A percentile compares a stretch with the other conserved stretches of the same genome.
Conservation (phyloP, 2,113 vertebrate genomes). For the Macquaria ambigua region DNA sequence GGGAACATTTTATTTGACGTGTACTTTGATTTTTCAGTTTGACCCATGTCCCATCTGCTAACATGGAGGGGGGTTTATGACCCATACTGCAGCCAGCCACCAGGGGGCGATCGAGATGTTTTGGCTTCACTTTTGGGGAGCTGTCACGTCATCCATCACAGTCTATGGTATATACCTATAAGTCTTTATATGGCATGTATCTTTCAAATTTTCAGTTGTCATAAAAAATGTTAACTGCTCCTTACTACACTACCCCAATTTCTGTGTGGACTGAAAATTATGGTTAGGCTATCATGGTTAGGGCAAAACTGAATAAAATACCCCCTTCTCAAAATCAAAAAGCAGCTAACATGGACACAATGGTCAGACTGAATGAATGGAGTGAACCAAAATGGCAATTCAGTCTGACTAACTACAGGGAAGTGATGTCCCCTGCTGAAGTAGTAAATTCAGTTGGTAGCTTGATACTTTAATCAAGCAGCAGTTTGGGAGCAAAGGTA, state of each 20-base stretch:
- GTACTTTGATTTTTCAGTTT: no score
- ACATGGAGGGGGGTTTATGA: no score
- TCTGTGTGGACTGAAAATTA: not conserved
- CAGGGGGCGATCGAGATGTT: no score
- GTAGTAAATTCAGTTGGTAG: not conserved
- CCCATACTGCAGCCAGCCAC: no score
- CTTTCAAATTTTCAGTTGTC: not conserved
- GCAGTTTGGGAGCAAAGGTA: slow-evolving; percentile 30
- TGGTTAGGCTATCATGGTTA: no score
- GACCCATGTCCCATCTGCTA: no score
- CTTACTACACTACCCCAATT: not conserved
- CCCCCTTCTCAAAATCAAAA: no score
- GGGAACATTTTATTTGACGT: no score
- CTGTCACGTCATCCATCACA: no score
- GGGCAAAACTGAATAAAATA: not conserved
- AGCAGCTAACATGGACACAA: not conserved
- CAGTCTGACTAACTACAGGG: not conserved
- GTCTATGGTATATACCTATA: not conserved
- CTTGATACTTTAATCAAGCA: slow-evolving; percentile 31
- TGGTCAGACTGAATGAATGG: not conserved
- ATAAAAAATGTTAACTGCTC: not conserved
- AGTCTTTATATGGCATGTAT: not conserved
- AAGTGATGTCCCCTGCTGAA: slow-evolving; percentile 1
- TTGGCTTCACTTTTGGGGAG: no score
- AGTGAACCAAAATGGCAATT: not conserved